Conservation (phyloP, 1,140 invertebrate genomes). For the Papilio dardanus region DNA sequence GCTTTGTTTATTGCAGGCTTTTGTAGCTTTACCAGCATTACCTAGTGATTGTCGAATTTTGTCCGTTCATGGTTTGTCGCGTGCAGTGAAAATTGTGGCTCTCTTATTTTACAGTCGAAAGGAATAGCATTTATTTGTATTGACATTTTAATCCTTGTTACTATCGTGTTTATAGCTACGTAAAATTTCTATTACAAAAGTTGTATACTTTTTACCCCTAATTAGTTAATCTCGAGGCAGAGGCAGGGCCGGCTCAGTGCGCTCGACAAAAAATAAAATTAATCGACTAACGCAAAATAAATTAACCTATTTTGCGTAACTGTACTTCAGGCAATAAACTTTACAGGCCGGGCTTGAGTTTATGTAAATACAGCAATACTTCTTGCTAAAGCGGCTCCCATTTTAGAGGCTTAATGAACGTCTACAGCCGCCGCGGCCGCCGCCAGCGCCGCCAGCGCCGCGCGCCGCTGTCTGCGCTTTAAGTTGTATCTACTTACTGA, state of each 20-base stretch:
- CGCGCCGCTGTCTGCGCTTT: not conserved
- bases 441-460: not conserved
- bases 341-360: constrained; percentile 4
- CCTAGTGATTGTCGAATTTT: not conserved
- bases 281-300: constrained; percentile 3
- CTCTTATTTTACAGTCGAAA: not conserved
- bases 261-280: not conserved
- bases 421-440: not conserved
- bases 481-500: not conserved
- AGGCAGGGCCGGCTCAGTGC: not conserved
- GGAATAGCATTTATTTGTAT: too few species aligned
- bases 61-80: not conserved
- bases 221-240: not conserved
- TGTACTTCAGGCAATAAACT: constrained; percentile 18
- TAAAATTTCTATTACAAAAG: too few species aligned
- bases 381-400: constrained; percentile 22
- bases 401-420: constrained; percentile 18
- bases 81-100: not conserved
- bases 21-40: not conserved
- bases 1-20: not conserved
- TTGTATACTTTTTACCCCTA: not conserved
- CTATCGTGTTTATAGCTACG: not conserved
- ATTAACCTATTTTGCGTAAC: constrained; percentile 22
- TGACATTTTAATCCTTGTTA: not conserved
- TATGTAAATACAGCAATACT: constrained; percentile 25